Conservation (phyloP, 2,888 invertebrate genomes). For the Lutraria lutraria region DNA sequence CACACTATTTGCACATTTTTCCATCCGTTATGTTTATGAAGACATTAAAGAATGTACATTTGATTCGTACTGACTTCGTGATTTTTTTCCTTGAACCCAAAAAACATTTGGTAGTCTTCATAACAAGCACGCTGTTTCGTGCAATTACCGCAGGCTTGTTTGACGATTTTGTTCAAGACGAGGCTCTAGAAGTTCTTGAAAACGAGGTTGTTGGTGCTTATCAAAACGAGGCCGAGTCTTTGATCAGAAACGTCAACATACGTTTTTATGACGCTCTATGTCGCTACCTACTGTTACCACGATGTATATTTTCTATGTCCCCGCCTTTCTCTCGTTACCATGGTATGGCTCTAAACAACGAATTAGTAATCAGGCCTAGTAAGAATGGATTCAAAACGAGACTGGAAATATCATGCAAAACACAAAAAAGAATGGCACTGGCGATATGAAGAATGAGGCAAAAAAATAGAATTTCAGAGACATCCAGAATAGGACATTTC, state of each 20-base stretch:
- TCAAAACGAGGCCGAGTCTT: background rate
- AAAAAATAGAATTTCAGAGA: conserved; percentile 34
- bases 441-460: conserved; percentile 47
- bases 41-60: background rate
- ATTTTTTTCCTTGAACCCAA: background rate
- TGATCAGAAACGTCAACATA: background rate
- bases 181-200: background rate
- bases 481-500: conserved; percentile 22
- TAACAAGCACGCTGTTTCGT: background rate
- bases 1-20: background rate
- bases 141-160: background rate
- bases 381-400: conserved; percentile 50
- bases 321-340: conserved; percentile 34
- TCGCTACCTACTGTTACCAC: background rate
- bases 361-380: conserved; percentile 54
- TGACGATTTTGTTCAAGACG: background rate
- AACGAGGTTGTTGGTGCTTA: background rate
- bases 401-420: conserved; percentile 56
- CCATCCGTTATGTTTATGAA: background rate
- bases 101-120: background rate
- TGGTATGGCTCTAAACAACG: conserved; percentile 15
- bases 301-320: background rate
- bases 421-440: conserved; percentile 48
- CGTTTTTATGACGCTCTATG: background rate
- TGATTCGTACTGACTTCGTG: background rate